Evolutionary conservation across 64 coral and sea anemone genomes (phyloP).

Genomic region (Montipora efflorescens): DNA sequence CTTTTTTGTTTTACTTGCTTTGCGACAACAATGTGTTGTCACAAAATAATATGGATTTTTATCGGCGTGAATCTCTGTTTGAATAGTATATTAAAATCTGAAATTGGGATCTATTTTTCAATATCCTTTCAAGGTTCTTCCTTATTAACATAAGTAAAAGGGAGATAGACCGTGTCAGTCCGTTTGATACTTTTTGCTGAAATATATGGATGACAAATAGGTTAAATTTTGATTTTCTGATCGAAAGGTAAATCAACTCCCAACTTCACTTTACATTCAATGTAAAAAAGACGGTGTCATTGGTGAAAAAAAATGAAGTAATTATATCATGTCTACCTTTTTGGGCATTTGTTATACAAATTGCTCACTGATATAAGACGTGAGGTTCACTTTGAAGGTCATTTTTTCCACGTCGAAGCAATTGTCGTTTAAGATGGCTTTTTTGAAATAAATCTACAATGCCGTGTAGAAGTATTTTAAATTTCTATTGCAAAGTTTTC

Average conservation of each 20-base stretch:
- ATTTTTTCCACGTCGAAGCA: not conserved
- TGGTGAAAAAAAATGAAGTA: not conserved
- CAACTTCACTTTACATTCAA: not conserved
- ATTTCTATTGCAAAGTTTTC: not conserved
- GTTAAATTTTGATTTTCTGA: not conserved
- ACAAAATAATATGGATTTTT: not conserved
- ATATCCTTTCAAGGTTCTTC: not conserved
- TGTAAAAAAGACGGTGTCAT: not conserved
- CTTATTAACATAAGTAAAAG: not conserved
- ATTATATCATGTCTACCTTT: not conserved
- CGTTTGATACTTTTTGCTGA: not conserved
- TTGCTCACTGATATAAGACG: not conserved
- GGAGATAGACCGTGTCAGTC: not conserved
- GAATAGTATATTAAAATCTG: not conserved
- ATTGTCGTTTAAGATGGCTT: not conserved
- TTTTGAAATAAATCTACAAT: not conserved
- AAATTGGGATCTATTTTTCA: not conserved
- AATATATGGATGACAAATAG: not conserved
- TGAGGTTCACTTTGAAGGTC: not conserved
- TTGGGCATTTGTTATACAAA: not conserved
- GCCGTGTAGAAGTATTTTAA: not conserved
- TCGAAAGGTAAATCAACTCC: not conserved
- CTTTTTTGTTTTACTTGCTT: not conserved
- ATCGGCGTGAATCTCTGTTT: not conserved
- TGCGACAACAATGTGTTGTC: not conserved